Base-by-base conservation (phyloP, 2,113 vertebrate genomes). In the Lethenteron camtschaticum region DNA sequence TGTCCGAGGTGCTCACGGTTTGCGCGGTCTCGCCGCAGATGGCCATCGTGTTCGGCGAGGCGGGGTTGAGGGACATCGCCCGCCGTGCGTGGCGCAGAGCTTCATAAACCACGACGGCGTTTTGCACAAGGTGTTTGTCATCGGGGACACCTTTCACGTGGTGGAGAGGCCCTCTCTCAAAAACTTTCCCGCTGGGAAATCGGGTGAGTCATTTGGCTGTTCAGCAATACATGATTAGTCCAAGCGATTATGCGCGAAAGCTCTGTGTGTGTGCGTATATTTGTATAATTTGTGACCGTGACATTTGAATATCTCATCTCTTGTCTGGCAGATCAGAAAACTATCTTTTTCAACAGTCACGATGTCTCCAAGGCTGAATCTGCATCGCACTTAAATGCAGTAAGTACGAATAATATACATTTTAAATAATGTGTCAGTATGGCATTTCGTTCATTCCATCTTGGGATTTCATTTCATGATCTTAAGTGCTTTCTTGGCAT, bases 341-440 rank as follows among this genome's bases (percentile, higher is more conserved):
- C 92, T 59, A 99, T 99, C 82, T 96, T 96, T 83, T 99, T 99
- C 82, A 99, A 99, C 79, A 99, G 94, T 77, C 94, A 99, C 84
- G 96, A 95, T 10, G 94, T 99, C 74, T 99, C 94, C 57, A 99
- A 99, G 76, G 91, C 94, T 0, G 94, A 99, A 77, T 99, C 92
- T 0, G 96, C 94, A 9, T 99, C 90, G 1, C 83, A 90, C 73
- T 79, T 99, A 78, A 99, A 90, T 56, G 94, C 87, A 73, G 94
- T 99, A 82, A 73, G 86, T 85, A 41, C 41, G 41, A 41, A 41
- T 41, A 41, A 41, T 41, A 41, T 41, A 41, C 41, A 41, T 41
- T 41, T 41, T 41, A 41, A 41, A 41, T 41, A 41, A 41, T 41
- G 41, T 41, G 4, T 41, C 41, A 41, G 41, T 41, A 66, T 58